Conservation (phyloP, 2,113 vertebrate genomes). For the Microcebus griseorufus region DNA sequence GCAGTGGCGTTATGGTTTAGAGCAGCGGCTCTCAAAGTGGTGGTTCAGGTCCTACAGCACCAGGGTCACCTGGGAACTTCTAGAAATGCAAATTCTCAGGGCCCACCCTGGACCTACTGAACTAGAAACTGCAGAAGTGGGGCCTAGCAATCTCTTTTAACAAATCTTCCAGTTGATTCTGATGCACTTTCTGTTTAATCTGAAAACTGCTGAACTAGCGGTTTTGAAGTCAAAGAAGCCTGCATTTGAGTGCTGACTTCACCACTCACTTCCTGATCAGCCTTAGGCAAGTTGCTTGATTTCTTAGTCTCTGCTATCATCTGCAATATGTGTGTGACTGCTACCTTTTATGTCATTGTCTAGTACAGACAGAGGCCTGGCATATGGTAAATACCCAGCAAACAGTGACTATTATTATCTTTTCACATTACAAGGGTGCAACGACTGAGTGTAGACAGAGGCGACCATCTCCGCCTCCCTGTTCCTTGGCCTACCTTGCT, state of each 20-base stretch:
- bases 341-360: background rate
- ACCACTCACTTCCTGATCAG: background rate
- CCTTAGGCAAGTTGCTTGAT: background rate
- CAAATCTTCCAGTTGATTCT: background rate
- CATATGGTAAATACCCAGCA: background rate
- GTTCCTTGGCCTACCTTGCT: background rate
- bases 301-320: background rate
- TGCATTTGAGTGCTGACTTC: background rate
- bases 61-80: background rate
- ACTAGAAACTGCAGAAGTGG: background rate
- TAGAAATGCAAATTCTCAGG: background rate
- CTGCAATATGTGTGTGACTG: background rate
- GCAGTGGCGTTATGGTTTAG: background rate
- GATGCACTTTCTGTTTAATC: background rate
- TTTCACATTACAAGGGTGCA: background rate
- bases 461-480: background rate
- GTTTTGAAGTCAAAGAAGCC: constrained; percentile 7
- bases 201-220: background rate
- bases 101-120: background rate
- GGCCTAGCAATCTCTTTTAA: background rate
- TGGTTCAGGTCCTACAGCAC: background rate
- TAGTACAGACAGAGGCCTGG: background rate
- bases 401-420: background rate
- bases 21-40: background rate
- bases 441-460: background rate